Evolutionary conservation across 2,888 invertebrate genomes (phyloP).

Genomic region (Aromia moschata): DNA sequence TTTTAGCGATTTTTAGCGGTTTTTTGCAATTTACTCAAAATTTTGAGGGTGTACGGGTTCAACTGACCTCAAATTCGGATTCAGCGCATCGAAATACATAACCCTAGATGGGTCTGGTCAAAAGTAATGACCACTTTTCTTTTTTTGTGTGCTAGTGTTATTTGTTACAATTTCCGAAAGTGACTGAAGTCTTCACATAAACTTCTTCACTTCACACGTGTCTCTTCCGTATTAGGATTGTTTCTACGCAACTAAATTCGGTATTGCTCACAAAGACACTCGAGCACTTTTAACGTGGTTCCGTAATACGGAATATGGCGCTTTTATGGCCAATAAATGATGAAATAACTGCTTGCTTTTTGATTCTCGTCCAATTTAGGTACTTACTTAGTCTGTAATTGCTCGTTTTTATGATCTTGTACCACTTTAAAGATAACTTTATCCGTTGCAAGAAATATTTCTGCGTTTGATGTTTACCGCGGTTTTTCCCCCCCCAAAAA

Average conservation of each 20-base stretch:
- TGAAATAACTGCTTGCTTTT: slow-evolving; percentile 1
- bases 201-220: slow-evolving; percentile 17
- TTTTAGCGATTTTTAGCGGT: too few relatives aligned
- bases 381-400: background rate
- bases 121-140: too few relatives aligned
- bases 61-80: too few relatives aligned
- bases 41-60: too few relatives aligned
- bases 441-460: background rate
- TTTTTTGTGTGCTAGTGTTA: too few relatives aligned
- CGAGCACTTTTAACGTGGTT: background rate
- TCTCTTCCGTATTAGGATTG: slow-evolving; percentile 4
- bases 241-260: slow-evolving; percentile 3
- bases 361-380: slow-evolving; percentile 3
- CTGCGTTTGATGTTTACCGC: too few relatives aligned
- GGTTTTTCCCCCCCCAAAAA: too few relatives aligned
- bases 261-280: background rate
- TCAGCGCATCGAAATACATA: too few relatives aligned
- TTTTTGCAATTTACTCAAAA: too few relatives aligned
- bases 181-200: slow-evolving; percentile 10
- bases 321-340: slow-evolving; percentile 11
- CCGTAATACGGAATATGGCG: background rate
- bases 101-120: too few relatives aligned
- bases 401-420: background rate
- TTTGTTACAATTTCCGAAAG: background rate
- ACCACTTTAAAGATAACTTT: background rate